These are phyloP conservation scores for Himantopus leucocephalus DNA, from an alignment of 2,113 vertebrate genomes.

Conservation along the genomic window DNA sequence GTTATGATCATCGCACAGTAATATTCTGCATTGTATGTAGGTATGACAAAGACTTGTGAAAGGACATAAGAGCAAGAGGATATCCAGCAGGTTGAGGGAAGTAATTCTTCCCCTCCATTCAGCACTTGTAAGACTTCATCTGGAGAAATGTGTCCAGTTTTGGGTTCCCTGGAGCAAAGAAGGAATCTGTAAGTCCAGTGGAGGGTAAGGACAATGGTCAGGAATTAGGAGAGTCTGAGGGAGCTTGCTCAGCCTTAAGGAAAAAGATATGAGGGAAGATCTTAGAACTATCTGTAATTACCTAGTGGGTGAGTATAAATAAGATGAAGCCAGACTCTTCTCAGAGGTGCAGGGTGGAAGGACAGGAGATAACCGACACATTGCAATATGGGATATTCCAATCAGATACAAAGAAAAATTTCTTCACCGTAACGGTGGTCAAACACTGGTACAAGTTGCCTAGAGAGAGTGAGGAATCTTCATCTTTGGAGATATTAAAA, in stretches of 20 bases:
- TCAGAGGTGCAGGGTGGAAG: background rate
- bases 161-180: background rate
- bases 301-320: background rate
- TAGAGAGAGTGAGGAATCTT: background rate
- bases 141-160: background rate
- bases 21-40: background rate
- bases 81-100: background rate
- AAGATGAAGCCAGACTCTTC: background rate
- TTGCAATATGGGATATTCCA: background rate
- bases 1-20: background rate
- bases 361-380: background rate
- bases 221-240: background rate
- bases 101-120: background rate
- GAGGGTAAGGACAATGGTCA: background rate
- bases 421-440: background rate
- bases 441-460: background rate
- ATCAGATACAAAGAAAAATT: background rate
- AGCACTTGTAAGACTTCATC: background rate
- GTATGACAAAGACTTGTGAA: background rate
- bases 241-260: background rate
- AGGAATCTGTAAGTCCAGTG: background rate
- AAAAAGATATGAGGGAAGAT: background rate
- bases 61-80: accelerated
- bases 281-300: background rate
- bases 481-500: background rate